Evolutionary conservation across 2,888 invertebrate species (phyloP).

Genomic region (Campoplex nolae): DNA sequence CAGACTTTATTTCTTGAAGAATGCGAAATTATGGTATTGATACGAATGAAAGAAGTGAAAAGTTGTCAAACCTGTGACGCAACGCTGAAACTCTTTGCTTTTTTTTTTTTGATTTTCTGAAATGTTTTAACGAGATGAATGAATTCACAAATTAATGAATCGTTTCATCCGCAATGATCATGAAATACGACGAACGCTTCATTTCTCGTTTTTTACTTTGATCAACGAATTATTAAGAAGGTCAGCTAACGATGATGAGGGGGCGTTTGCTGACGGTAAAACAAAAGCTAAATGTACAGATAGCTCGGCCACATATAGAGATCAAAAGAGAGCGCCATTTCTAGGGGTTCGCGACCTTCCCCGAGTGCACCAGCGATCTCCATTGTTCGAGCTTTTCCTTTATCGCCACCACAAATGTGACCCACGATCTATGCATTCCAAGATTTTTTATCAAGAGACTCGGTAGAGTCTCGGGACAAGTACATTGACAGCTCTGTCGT

Average conservation of each 20-base stretch:
- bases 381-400: slow-evolving; percentile 55
- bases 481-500: too few species aligned
- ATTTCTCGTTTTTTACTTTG: not conserved
- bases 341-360: slow-evolving; percentile 60
- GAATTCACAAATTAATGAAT: not conserved
- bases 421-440: not conserved
- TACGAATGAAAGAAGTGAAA: too few species aligned
- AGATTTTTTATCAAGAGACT: not conserved
- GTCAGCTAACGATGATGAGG: slow-evolving; percentile 10
- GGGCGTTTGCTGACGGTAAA: slow-evolving; percentile 28
- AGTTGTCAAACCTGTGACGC: too few species aligned
- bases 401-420: not conserved
- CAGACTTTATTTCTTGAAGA: too few species aligned
- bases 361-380: slow-evolving; percentile 28
- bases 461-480: too few species aligned
- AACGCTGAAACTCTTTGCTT: too few species aligned
- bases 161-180: not conserved
- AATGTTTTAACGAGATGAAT: too few species aligned
- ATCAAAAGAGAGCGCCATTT: slow-evolving; percentile 64
- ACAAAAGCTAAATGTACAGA: slow-evolving; percentile 23
- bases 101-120: too few species aligned
- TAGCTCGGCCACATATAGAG: slow-evolving; percentile 39
- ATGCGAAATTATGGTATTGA: too few species aligned
- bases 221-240: slow-evolving; percentile 50
- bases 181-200: not conserved